Evolutionary conservation across 2,888 invertebrate species (phyloP).

Genomic region (Hirtodrosophila duncani): DNA sequence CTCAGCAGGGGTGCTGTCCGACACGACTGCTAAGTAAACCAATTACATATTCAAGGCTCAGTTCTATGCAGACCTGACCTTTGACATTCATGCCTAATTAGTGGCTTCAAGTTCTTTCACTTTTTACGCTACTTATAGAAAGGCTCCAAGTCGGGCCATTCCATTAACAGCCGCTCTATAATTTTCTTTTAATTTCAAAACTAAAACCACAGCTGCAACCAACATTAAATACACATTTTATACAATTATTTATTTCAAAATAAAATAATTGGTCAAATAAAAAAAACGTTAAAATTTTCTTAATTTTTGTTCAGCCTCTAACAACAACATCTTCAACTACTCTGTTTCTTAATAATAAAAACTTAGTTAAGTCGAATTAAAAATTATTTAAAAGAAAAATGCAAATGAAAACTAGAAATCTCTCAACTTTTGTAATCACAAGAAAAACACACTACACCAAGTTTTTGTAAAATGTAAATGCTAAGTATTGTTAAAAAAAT

Average conservation of each 20-base stretch:
- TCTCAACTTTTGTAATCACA: conserved; percentile 65
- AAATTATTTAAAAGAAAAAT: conserved; percentile 25
- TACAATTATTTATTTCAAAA: conserved; percentile 1
- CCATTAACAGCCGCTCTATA: conserved; percentile 6
- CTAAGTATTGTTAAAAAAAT: conserved; percentile 49
- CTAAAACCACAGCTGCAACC: background rate
- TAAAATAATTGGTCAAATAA: conserved; percentile 12
- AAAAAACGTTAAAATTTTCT: conserved; percentile 7
- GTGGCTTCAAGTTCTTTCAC: background rate
- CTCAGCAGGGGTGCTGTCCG: background rate
- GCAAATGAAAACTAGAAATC: conserved; percentile 27
- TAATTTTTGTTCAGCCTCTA: conserved; percentile 31
- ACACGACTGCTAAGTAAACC: too few relatives aligned
- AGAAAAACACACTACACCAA: conserved; percentile 5
- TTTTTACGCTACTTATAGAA: background rate
- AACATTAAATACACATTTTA: background rate
- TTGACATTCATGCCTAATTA: conserved; percentile 9
- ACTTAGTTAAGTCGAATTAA: conserved; percentile 55
- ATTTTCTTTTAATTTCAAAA: conserved; percentile 10
- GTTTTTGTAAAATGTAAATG: conserved; percentile 43
- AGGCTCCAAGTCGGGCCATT: conserved; percentile 16
- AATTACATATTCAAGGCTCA: too few relatives aligned
- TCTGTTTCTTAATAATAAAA: conserved; percentile 49
- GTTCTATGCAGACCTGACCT: conserved; percentile 24
- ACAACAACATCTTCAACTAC: conserved; percentile 33